Conservation (phyloP, 2,888 invertebrate genomes). For the Rhogogaster chlorosoma region DNA sequence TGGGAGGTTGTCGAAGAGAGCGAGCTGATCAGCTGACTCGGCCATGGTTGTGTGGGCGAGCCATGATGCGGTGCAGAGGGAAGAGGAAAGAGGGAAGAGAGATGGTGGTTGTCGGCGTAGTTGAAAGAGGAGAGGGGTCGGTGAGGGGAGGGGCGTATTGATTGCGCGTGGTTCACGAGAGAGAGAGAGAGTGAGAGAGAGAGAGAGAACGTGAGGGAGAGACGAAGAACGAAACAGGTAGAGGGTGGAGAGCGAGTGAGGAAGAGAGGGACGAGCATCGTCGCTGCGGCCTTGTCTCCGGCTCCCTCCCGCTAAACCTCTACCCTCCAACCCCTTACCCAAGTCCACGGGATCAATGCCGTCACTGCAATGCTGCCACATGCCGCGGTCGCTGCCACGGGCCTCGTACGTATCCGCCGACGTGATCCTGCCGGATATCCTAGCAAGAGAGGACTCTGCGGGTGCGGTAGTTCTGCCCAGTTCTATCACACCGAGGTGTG, state of each 20-base stretch:
- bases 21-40: slow-evolving; percentile 64
- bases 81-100: slow-evolving; percentile 50
- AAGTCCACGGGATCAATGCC: slow-evolving; percentile 64
- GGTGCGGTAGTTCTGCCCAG: slow-evolving; percentile 53
- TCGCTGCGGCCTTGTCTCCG: slow-evolving; percentile 62
- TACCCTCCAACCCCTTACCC: slow-evolving; percentile 43
- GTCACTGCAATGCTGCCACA: slow-evolving; percentile 64
- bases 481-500: slow-evolving; percentile 53
- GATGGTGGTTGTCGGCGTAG: slow-evolving; percentile 50
- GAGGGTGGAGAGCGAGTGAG: slow-evolving; percentile 51
- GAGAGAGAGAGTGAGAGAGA: slow-evolving; percentile 60
- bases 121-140: slow-evolving; percentile 53
- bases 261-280: slow-evolving; percentile 59
- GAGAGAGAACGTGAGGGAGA: slow-evolving; percentile 60
- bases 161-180: slow-evolving; percentile 70
- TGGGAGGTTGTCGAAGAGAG: slow-evolving; percentile 34
- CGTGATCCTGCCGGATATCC: slow-evolving; percentile 25
- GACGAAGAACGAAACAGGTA: slow-evolving; percentile 48
- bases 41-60: slow-evolving; percentile 52
- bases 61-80: slow-evolving; percentile 34
- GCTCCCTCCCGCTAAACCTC: slow-evolving; percentile 43
- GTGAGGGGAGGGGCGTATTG: slow-evolving; percentile 68
- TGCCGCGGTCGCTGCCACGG: slow-evolving; percentile 54
- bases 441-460: slow-evolving; percentile 44
- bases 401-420: slow-evolving; percentile 42